Evolutionary conservation across 2,113 vertebrate species (phyloP), one percentile per base, ranked within the genome.

Genomic region (Petromus typicus): DNA sequence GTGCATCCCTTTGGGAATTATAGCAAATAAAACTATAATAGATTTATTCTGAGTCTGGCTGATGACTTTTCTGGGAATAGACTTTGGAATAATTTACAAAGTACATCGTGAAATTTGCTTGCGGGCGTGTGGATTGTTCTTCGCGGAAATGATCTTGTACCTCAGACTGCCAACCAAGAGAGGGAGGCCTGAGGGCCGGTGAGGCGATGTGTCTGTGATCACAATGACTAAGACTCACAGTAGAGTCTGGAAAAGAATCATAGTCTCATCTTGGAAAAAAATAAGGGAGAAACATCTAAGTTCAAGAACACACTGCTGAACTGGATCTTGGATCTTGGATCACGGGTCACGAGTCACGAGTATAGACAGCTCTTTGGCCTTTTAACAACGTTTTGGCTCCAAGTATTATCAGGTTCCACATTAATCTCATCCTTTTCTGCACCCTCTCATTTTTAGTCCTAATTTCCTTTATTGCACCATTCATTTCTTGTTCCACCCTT

Each of bases 61-160:
- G 91, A 90, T 90, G 51, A 63, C 81, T 37, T 85, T 97, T 97
- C 95, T 83, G 86, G 94, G 94, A 96, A 96, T 27, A 85, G 79
- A 43, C 37, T 93, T 93, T 93, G 89, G 83, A 95, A 54, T 83
- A 91, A 95, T 45, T 69, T 89, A 69, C 57, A 92, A 94, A 97
- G 86, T 48, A 34, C 87, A 83, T 30, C 17, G 66, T 85, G 93
- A 95, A 86, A 67, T 95, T 76, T 96, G 17, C 71, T 66, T 97
- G 96, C 93, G 91, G 90, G 69, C 63, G 22, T 95, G 91, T 32
- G 92, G 94, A 89, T 87, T 93, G 83, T n/a, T 73, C 69, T 97
- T 97, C 94, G 93, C 86, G 93, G 84, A 97, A 96, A 11, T 89
- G 91, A 87, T 30, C 64, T 27, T 66, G 7, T 63, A 22, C 20